phyloP scores from a whole-genome alignment of 2,113 vertebrate genomes.

The Solea solea region DNA sequence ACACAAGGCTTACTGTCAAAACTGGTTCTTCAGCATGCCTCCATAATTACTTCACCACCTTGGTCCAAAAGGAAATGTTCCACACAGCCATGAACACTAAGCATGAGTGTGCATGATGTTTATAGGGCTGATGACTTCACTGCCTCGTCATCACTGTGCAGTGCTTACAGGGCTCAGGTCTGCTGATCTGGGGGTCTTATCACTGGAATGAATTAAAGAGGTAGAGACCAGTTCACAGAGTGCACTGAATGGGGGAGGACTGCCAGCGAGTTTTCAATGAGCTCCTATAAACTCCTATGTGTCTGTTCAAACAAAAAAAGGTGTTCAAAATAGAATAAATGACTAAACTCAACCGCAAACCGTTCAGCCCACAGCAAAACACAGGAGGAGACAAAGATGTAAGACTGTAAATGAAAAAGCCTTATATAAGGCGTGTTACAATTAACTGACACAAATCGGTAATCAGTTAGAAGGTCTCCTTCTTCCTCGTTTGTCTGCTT shows the following conservation, averaged over 20 bases:
- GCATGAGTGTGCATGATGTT: constrained; percentile 36
- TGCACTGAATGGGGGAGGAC: neutral
- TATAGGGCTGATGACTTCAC: constrained; percentile 30
- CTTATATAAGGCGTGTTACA: too few relatives aligned
- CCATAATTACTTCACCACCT: constrained; percentile 10
- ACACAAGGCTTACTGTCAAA: constrained; percentile 13
- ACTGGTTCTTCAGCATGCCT: constrained; percentile 69
- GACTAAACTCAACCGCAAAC: neutral
- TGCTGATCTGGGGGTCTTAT: constrained; percentile 9
- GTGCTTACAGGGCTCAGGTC: constrained; percentile 1
- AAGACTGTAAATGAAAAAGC: too few relatives aligned
- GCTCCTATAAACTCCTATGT: neutral
- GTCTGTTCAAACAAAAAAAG: neutral
- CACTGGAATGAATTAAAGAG: constrained; percentile 18
- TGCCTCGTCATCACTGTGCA: constrained; percentile 26
- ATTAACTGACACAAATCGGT: too few relatives aligned
- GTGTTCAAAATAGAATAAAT: too few relatives aligned
- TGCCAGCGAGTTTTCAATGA: neutral
- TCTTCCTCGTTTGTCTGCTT: too few relatives aligned
- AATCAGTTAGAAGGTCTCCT: too few relatives aligned
- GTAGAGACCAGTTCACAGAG: neutral
- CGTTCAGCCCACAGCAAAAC: neutral
- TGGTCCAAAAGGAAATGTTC: constrained; percentile 17
- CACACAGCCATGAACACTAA: constrained; percentile 15
- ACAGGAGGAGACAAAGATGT: neutral